phyloP scores from a whole-genome alignment of 2,888 invertebrate genomes.

The Drosophila mimica region DNA sequence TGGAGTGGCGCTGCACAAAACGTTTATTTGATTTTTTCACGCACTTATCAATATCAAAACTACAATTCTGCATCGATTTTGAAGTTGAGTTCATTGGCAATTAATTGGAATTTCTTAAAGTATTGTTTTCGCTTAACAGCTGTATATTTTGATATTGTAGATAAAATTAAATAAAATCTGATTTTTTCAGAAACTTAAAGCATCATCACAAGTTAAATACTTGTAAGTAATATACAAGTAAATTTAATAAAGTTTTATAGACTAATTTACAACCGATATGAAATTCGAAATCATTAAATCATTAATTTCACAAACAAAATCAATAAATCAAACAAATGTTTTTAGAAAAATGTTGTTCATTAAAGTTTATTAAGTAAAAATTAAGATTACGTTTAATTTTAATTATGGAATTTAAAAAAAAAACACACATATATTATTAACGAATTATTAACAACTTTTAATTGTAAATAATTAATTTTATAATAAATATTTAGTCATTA shows the following conservation, averaged over 20 bases:
- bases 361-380: neutral
- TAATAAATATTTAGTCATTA: neutral
- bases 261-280: neutral
- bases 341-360: neutral
- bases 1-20: conserved; percentile 9
- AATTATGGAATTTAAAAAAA: neutral
- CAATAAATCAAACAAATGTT: neutral
- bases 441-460: neutral
- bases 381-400: neutral
- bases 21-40: conserved; percentile 39
- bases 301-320: neutral
- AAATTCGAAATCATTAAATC: neutral
- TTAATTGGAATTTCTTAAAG: neutral
- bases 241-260: neutral
- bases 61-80: neutral
- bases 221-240: no score
- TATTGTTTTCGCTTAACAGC: neutral
- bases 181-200: neutral
- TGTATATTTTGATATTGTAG: neutral
- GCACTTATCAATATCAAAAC: conserved; percentile 14
- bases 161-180: neutral
- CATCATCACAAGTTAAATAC: no score
- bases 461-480: neutral
- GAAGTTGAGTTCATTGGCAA: neutral
- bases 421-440: no score